Percentiles rank a stretch among this genome's conserved stretches.
Conservation (phyloP, 2,797 vertebrate species). For the Petrocephalus schoutedeni region DNA sequence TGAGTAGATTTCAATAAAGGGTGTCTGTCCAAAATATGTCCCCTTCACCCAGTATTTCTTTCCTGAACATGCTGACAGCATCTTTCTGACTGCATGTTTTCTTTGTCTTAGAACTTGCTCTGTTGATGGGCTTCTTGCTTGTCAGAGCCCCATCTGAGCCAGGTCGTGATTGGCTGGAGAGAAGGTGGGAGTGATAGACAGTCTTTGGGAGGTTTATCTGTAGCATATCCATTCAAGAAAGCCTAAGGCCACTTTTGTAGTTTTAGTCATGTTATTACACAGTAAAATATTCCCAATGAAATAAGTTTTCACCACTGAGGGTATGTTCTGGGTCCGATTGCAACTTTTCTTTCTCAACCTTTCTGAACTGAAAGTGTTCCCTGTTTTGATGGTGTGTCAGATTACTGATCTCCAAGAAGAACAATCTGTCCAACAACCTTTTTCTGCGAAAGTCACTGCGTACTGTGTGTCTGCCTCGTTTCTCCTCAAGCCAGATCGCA, state of each 20-base stretch:
- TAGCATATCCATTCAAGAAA: background rate
- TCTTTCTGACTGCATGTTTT: background rate
- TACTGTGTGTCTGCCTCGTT: background rate
- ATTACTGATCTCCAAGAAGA: background rate
- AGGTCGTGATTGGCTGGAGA: background rate
- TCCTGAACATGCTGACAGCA: background rate
- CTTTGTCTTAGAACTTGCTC: background rate
- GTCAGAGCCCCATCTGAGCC: background rate
- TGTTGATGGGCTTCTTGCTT: background rate
- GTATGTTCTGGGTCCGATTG: background rate
- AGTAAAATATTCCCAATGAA: background rate
- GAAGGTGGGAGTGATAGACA: background rate
- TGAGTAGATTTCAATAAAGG: conserved; percentile 45
- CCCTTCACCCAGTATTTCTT: background rate
- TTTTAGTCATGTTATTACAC: background rate
- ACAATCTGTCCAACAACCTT: too few species aligned
- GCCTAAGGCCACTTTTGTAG: background rate
- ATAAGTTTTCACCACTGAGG: background rate
- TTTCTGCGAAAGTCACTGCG: background rate
- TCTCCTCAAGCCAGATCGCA: background rate
- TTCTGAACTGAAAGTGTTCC: background rate
- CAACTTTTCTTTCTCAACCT: background rate
- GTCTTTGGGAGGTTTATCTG: background rate
- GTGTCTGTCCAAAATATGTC: background rate
- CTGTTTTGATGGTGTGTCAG: background rate